Base-by-base conservation (phyloP, 2,113 vertebrate genomes). In the Coregonus clupeaformis region DNA sequence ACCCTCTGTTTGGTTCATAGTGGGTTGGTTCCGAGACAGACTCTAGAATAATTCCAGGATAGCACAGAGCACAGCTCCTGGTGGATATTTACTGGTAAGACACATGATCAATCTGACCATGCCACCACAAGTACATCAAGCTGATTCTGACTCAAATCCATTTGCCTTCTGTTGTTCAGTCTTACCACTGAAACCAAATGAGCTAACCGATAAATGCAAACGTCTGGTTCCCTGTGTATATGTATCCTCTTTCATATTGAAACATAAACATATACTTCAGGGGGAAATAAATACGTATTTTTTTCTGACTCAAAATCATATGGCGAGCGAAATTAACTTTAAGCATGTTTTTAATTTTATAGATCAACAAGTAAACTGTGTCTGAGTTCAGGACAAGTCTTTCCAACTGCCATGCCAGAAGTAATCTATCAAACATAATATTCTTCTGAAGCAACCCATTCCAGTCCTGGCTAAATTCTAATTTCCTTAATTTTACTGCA, bases 341-440 rank as follows among this genome's bases (percentile, higher is more conserved):
- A 72, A 77, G 71, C 36, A 67, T 64, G 68, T 77, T 74, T 69
- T 81, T 80, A 69, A 82, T 76, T 80, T 82, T 71, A 77, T 24
- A 76, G 76, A 79, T 80, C 52, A 68, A 75, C 70, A 29, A 84
- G 70, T 65, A 63, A 72, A 66, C 74, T 70, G 63, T 12, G 30
- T 79, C 47, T 82, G 77, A 80, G 80, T 78, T 84, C 55, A 80
- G 60, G 63, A 70, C 62, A 69, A 81, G 65, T 75, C 60, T 84
- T 82, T 83, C 80, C 82, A 78, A 72, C 22, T 24, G 66, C 65
- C 16, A 57, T 6, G 79, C 82, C 86, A 88, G 73, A 74, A 80
- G 77, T 68, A 78, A 86, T 83, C 75, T 71, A 81, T 88, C 80
- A 84, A 82, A 70, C 36, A 52, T 73, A 68, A 78, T 78, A 75